Evolutionary conservation across 2,888 invertebrate genomes (phyloP).

Genomic region (Coelinius sp.): DNA sequence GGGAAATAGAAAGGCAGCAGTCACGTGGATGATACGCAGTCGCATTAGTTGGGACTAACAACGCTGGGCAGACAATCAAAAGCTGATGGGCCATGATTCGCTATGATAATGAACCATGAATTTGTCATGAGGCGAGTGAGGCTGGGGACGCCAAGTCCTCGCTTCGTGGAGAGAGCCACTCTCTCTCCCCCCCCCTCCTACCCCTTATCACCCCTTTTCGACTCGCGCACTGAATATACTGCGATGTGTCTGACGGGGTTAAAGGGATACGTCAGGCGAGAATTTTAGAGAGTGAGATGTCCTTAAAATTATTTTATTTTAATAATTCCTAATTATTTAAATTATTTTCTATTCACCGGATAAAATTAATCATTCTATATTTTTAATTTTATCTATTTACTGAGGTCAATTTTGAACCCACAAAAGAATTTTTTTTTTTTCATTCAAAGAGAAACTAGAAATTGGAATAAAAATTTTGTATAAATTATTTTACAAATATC

Average conservation of each 20-base stretch:
- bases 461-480: no score
- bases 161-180: constrained; percentile 56
- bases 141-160: constrained; percentile 68
- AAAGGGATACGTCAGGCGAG: constrained; percentile 31
- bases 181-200: constrained; percentile 31
- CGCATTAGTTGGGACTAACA: constrained; percentile 70
- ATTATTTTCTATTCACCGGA: no score
- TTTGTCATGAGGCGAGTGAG: constrained; percentile 65
- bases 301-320: constrained; percentile 8
- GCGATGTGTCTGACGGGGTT: constrained; percentile 26
- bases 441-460: no score
- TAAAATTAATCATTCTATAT: no score
- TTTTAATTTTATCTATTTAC: no score
- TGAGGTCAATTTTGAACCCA: no score
- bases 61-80: constrained; percentile 70
- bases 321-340: neutral
- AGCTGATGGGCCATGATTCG: constrained; percentile 71
- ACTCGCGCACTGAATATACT: constrained; percentile 18
- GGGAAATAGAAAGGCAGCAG: constrained; percentile 38
- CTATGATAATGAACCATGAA: constrained; percentile 71
- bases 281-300: neutral
- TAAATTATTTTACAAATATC: no score
- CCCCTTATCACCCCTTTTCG: constrained; percentile 14
- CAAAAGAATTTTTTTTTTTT: no score
- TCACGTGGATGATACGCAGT: constrained; percentile 62